Base-by-base conservation (phyloP, 2,113 vertebrate species). In the Opisthocomus hoazin region DNA sequence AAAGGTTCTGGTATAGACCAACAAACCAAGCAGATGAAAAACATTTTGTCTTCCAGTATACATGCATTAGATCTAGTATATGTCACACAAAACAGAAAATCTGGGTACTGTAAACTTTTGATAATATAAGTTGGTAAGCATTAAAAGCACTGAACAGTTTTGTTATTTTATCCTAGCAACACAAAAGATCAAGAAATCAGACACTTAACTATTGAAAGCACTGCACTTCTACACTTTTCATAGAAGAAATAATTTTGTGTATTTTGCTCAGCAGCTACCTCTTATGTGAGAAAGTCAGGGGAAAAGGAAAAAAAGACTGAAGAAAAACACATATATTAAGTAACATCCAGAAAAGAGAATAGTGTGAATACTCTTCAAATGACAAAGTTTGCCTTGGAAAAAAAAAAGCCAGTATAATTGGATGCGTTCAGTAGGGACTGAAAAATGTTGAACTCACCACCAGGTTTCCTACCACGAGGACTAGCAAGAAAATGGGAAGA, bases 401-500 rank as follows among this genome's bases (percentile, higher is more conserved):
- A 48, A 60, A 65, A 66, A 14, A 65, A 16, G 6, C 10, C 20
- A 50, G 5, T 17, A 14, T 37, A 69, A 61, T 4, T 43, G 46
- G 16, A 48, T 64, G 21, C 29, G 65, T 64, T 69, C 23, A 66
- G 39, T 11, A 90, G 18, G 37, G 63, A 78, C 15, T n/a, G 51
- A 86, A 92, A 78, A 82, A 17, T 8, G 48, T 89, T 75, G 78
- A 88, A 98, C 98, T 98, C 85, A 98, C 98, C 98, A 98, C 98
- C 6, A 98, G 95, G 71, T 98, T 98, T 93, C 98, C 98, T 71
- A 98, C 81, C 54, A 98, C 96, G 85, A 98, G 89, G 76, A 98
- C 98, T 1, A 93, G 56, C 76, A 98, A 85, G 90, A 98, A 98
- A 76, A 98, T 92, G 6, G 66, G 43, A 51, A 98, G 30, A 39